Evolutionary conservation across 2,888 invertebrate species (phyloP).

Genomic region (Tipula confusa): DNA sequence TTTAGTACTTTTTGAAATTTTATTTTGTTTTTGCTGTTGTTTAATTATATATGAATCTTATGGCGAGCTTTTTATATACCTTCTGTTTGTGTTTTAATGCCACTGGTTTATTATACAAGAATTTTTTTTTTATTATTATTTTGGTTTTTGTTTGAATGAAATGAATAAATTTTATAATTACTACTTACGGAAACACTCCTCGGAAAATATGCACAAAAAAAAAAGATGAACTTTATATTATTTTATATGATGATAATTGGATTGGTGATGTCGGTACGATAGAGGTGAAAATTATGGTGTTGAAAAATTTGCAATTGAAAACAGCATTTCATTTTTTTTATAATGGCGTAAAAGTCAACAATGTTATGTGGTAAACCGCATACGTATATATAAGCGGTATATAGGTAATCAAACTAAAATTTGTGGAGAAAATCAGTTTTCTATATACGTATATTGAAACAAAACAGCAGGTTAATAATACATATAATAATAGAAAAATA

Average conservation of each 20-base stretch:
- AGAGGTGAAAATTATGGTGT: not conserved
- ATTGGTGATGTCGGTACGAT: not conserved
- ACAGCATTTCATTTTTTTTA: not conserved
- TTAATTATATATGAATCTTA: not conserved
- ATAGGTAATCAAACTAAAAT: not conserved
- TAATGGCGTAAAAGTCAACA: not conserved
- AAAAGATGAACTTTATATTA: not conserved
- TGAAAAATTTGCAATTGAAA: not conserved
- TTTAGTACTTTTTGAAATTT: not conserved
- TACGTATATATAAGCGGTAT: not conserved
- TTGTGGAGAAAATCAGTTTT: not conserved
- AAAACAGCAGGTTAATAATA: not conserved
- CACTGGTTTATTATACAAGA: not conserved
- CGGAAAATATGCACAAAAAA: not conserved
- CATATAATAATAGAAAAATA: too few species aligned
- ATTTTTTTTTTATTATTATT: too few species aligned
- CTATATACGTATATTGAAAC: not conserved
- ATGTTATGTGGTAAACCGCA: not conserved
- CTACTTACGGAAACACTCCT: not conserved
- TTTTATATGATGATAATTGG: not conserved
- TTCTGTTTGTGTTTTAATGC: not conserved
- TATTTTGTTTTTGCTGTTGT: not conserved
- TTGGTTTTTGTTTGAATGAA: too few species aligned
- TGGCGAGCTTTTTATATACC: not conserved
- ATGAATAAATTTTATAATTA: not conserved